Base-by-base conservation (phyloP, 2,113 vertebrate species). In the Bos javanicus region DNA sequence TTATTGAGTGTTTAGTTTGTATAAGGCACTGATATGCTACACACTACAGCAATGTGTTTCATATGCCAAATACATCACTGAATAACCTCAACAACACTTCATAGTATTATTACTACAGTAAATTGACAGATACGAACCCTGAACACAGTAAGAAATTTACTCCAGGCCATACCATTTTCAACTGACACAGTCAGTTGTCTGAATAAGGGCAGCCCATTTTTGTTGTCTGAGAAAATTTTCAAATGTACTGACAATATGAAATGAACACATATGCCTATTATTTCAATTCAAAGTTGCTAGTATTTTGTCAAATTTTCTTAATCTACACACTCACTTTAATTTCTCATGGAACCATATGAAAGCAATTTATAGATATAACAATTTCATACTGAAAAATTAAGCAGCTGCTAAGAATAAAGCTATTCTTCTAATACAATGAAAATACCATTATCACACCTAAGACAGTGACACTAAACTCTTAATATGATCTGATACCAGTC, bases 341-440 rank as follows among this genome's bases (percentile, higher is more conserved):
- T 48, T 88, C 82, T 85, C 56, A 88, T n/a, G 48, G 36, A 94
- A 82, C 12, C 16, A 52, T 50, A 30, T n/a, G 19, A 33, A 96
- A 85, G 14, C 17, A 10, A 90, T 67, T 33, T 78, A 6, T 12
- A 89, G 54, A 26, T 59, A 64, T 62, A 50, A 48, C 33, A 91
- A 46, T 83, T 94, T 14, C 26, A 88, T 76, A 48, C 39, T 86
- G 17, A 97, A 97, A 95, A 84, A 33, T 84, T 90, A 85, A 60
- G 10, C 11, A 84, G 39, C 13, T 96, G 52, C n/a, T 95, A 92
- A 94, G 26, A 93, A 76, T 43, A 90, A 94, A 92, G 13, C 39
- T 12, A 71, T 86, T 76, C 52, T 48, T 96, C 14, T 64, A 91
- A 82, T 16, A 84, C 12, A 90, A 85, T 5, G 28, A 62, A 85